Evolutionary conservation across 1,140 invertebrate genomes (phyloP).

Genomic region (Temnothorax nylanderi): DNA sequence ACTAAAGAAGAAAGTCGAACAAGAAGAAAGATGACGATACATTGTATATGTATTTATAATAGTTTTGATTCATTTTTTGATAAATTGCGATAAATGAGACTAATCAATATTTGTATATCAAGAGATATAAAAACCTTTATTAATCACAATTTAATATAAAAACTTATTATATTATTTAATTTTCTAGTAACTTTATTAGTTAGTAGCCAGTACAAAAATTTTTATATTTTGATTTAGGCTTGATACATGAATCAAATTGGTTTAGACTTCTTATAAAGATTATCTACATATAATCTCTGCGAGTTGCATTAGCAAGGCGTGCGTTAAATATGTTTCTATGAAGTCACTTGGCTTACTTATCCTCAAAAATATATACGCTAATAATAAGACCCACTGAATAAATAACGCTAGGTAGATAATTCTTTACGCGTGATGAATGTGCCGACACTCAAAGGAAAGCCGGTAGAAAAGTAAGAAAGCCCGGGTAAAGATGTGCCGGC

Average conservation of each 20-base stretch:
- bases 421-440: constrained; percentile 16
- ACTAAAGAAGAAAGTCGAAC: not conserved
- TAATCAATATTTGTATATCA: not conserved
- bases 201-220: not conserved
- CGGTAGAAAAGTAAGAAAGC: constrained; percentile 11
- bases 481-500: not conserved
- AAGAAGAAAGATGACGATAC: not conserved
- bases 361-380: not conserved
- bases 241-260: too few relatives aligned
- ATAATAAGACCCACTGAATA: not conserved
- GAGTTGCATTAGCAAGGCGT: not conserved
- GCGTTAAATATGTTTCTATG: not conserved
- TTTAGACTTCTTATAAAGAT: not conserved
- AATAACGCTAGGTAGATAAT: not conserved
- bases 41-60: not conserved
- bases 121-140: not conserved
- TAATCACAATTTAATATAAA: not conserved
- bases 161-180: not conserved
- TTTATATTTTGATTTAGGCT: not conserved
- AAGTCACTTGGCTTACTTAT: not conserved
- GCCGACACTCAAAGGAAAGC: not conserved
- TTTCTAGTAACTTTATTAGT: not conserved
- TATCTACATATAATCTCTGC: not conserved
- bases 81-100: not conserved
- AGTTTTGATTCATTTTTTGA: not conserved